Conservation (phyloP, 2,888 invertebrate species). For the Hypena proboscidalis region DNA sequence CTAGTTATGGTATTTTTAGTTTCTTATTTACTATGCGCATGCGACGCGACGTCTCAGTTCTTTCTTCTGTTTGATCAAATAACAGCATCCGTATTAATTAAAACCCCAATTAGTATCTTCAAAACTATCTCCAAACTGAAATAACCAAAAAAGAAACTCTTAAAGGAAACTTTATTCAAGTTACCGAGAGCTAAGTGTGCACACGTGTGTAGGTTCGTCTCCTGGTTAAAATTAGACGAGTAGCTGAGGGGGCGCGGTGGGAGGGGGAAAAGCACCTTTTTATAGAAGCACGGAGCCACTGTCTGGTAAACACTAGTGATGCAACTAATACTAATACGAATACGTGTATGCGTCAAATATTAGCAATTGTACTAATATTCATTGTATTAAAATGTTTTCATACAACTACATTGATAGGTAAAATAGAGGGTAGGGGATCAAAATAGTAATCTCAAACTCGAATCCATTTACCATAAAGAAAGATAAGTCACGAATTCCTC, state of each 20-base stretch:
- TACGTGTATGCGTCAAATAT: too few species aligned
- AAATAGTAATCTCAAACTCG: too few species aligned
- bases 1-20: too few species aligned
- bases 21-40: too few species aligned
- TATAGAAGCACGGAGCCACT: conserved; percentile 75
- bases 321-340: too few species aligned
- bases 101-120: conserved; percentile 30
- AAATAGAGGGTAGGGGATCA: too few species aligned
- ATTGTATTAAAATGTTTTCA: too few species aligned
- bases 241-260: conserved; percentile 52
- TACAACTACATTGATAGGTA: too few species aligned
- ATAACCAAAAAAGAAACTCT: conserved; percentile 35
- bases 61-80: conserved; percentile 4
- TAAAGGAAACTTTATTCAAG: conserved; percentile 68
- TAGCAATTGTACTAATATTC: too few species aligned
- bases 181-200: conserved; percentile 74
- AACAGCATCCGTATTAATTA: conserved; percentile 30
- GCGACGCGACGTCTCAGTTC: background rate
- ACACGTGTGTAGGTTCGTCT: conserved; percentile 79
- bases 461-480: too few species aligned
- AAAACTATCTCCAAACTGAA: conserved; percentile 30
- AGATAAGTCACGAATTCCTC: too few species aligned
- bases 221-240: conserved; percentile 77
- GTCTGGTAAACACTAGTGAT: conserved; percentile 62
- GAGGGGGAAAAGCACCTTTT: conserved; percentile 75